phyloP scores from a whole-genome alignment of 2,797 vertebrate species.

The Alosa sapidissima region DNA sequence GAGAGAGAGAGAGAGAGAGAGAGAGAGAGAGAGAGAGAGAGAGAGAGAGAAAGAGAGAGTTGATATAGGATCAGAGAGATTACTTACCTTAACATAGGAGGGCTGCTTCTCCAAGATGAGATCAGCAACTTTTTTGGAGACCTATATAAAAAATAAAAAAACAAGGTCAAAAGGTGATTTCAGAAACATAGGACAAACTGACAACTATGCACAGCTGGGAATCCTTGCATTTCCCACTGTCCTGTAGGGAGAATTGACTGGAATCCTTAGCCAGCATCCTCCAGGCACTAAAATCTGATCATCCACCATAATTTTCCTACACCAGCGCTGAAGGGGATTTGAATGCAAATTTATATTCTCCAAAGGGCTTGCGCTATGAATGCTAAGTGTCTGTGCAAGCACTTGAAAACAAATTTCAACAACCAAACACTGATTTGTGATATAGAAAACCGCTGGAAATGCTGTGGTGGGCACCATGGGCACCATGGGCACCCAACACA shows the following conservation, averaged over 20 bases:
- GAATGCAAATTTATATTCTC: constrained; percentile 6
- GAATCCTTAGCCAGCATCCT: neutral
- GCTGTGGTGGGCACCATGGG: no score
- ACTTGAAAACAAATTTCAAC: neutral
- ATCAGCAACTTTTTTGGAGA: constrained; percentile 97
- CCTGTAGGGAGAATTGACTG: neutral
- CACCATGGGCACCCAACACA: no score
- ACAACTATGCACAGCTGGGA: neutral
- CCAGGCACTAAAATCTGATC: constrained; percentile 11
- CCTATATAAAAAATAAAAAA: constrained; percentile 69
- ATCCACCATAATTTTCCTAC: neutral
- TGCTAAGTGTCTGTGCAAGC: neutral
- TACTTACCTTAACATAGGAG: constrained; percentile 93
- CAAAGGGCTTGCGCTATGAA: neutral
- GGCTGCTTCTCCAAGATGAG: constrained; percentile 98
- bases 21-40: neutral
- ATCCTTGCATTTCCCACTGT: neutral
- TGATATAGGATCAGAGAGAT: neutral
- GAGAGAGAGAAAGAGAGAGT: neutral
- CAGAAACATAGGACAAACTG: neutral
- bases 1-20: neutral
- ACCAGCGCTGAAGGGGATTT: neutral
- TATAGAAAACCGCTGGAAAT: constrained; percentile 17
- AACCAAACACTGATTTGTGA: neutral
- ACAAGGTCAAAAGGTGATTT: constrained; percentile 33